These are phyloP conservation scores for Epistrophella euchroma DNA, from an alignment of 2,888 invertebrate genomes.

Conservation along the genomic window DNA sequence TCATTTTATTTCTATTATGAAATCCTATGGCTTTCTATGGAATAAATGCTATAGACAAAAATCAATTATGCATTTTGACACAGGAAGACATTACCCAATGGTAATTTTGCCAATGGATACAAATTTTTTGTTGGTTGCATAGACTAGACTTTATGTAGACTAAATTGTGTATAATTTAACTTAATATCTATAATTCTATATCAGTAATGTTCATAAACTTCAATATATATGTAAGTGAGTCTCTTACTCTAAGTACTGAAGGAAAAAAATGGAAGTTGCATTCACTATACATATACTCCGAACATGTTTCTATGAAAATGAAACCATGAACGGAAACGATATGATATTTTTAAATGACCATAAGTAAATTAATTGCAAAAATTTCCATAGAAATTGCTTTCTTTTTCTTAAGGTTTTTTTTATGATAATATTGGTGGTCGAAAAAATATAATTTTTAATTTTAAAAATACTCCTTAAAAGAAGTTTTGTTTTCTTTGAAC, in stretches of 20 bases:
- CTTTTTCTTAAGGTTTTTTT: neutral
- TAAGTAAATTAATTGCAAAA: slow-evolving; percentile 30
- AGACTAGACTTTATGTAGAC: neutral
- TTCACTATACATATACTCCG: neutral
- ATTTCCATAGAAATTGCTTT: slow-evolving; percentile 30
- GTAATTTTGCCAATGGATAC: slow-evolving; percentile 1
- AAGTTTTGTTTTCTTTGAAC: neutral
- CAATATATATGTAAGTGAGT: neutral
- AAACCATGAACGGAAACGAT: neutral
- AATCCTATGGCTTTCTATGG: neutral
- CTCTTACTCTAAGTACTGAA: neutral
- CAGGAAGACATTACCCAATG: slow-evolving; percentile 38
- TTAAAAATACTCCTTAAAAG: neutral
- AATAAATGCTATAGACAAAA: neutral
- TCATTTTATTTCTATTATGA: neutral
- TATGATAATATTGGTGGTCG: neutral
- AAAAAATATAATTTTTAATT: neutral
- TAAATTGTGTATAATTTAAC: neutral
- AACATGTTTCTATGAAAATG: neutral
- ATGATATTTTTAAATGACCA: neutral
- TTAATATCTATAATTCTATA: neutral
- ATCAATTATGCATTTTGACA: slow-evolving; percentile 8
- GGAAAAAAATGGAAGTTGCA: neutral
- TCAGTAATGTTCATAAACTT: slow-evolving; percentile 23
- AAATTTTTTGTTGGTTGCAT: neutral